A percentile compares a stretch with the other conserved stretches of the same genome.
These are phyloP conservation scores for Lagodon rhomboides DNA, from an alignment of 2,797 vertebrate species.

Conservation along the genomic window DNA sequence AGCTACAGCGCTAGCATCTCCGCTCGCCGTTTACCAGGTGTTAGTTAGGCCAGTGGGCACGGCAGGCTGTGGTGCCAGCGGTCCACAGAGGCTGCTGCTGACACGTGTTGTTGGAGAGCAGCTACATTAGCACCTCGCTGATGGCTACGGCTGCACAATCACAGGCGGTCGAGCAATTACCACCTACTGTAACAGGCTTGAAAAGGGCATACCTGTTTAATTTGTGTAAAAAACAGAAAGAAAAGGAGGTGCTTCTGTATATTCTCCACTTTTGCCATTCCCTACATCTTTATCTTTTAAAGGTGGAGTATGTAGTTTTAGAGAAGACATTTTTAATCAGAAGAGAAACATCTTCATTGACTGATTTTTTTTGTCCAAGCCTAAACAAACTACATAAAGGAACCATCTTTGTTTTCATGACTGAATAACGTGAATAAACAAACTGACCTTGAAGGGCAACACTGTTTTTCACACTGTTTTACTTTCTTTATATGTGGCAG, in stretches of 20 bases:
- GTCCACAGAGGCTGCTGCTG: conserved; percentile 40
- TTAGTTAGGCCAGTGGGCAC: conserved; percentile 41
- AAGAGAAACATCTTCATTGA: too few species aligned
- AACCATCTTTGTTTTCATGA: too few species aligned
- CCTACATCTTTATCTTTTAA: too few species aligned
- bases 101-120: conserved; percentile 53
- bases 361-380: too few species aligned
- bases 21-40: conserved; percentile 62
- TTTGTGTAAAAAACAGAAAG: background rate
- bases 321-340: too few species aligned
- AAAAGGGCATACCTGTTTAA: conserved; percentile 14
- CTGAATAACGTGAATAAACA: too few species aligned
- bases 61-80: conserved; percentile 19
- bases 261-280: background rate
- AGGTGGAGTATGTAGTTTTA: too few species aligned
- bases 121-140: conserved; percentile 53
- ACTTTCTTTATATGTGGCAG: too few species aligned
- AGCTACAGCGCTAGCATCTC: conserved; percentile 47
- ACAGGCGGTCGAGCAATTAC: conserved; percentile 26
- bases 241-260: background rate
- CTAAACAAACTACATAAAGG: too few species aligned
- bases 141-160: conserved; percentile 24
- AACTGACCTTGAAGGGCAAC: too few species aligned
- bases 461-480: too few species aligned
- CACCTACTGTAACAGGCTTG: conserved; percentile 23